Percentiles rank a stretch among this genome's conserved stretches.
Evolutionary conservation across 2,888 invertebrate genomes (phyloP).

Genomic region (Dasypolia templi): DNA sequence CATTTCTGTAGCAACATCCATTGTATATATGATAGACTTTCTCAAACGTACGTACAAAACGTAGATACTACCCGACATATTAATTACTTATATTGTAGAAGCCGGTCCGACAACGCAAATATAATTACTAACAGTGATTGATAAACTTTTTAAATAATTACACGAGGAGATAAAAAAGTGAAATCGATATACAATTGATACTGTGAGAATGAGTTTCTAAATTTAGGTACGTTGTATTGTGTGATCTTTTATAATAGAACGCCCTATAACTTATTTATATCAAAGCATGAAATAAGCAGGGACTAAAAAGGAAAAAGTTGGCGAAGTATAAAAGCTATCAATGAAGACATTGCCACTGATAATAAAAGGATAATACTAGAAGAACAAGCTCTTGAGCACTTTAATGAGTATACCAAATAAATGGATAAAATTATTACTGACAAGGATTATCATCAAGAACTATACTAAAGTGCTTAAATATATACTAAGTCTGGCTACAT

Average conservation of each 20-base stretch:
- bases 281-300: neutral
- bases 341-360: neutral
- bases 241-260: conserved; percentile 14
- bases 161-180: conserved; percentile 58
- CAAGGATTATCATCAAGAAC: neutral
- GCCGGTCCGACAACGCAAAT: conserved; percentile 55
- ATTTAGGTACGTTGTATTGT: conserved; percentile 44
- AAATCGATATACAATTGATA: conserved; percentile 64
- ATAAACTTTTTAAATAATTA: conserved; percentile 64
- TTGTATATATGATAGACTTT: conserved; percentile 78
- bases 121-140: conserved; percentile 64
- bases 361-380: neutral
- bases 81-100: conserved; percentile 71
- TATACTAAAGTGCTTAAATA: neutral
- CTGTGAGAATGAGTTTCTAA: conserved; percentile 58
- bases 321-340: neutral
- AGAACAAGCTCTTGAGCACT: neutral
- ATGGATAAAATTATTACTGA: neutral
- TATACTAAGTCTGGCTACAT: too few relatives aligned
- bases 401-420: neutral
- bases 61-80: conserved; percentile 61
- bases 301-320: neutral
- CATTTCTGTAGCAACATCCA: conserved; percentile 63
- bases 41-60: conserved; percentile 67
- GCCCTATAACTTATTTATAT: neutral